Evolutionary conservation across 2,113 vertebrate genomes (phyloP).

Genomic region (Corythoichthys intestinalis): DNA sequence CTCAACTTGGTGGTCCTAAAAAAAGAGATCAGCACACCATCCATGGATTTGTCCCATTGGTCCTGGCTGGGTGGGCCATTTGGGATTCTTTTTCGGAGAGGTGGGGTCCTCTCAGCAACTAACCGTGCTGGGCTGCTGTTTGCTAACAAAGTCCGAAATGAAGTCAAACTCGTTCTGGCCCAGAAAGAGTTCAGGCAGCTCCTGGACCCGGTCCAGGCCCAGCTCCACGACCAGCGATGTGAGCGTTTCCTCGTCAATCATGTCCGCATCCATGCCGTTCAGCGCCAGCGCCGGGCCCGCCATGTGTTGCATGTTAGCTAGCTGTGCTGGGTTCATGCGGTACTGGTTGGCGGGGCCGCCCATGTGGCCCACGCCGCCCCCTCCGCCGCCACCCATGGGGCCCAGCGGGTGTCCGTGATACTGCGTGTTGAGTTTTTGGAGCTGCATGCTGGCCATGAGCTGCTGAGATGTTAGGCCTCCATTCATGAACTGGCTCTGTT

Average conservation of each 20-base stretch:
- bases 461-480: slow-evolving; percentile 82
- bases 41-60: slow-evolving; percentile 25
- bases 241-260: slow-evolving; percentile 95
- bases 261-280: slow-evolving; percentile 88
- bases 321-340: slow-evolving; percentile 75
- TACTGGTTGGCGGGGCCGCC: slow-evolving; percentile 72
- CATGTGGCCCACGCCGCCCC: slow-evolving; percentile 66
- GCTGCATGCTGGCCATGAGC: slow-evolving; percentile 88
- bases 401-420: slow-evolving; percentile 84
- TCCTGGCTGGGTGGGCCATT: neutral
- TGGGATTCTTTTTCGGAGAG: neutral
- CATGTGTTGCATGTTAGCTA: slow-evolving; percentile 81
- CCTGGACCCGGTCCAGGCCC: slow-evolving; percentile 91
- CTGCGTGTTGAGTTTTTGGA: slow-evolving; percentile 89
- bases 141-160: slow-evolving; percentile 93
- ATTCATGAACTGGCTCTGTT: slow-evolving; percentile 80
- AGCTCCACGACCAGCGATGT: slow-evolving; percentile 92
- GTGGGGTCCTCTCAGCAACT: slow-evolving; percentile 81
- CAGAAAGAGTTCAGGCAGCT: slow-evolving; percentile 94
- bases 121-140: slow-evolving; percentile 91
- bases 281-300: slow-evolving; percentile 76
- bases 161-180: slow-evolving; percentile 99
- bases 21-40: slow-evolving; percentile 27
- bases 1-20: slow-evolving; percentile 23
- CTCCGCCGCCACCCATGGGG: slow-evolving; percentile 68